Evolutionary conservation across 2,797 vertebrate genomes (phyloP), one percentile per base, ranked within the genome.

Genomic region (Argentina silus): DNA sequence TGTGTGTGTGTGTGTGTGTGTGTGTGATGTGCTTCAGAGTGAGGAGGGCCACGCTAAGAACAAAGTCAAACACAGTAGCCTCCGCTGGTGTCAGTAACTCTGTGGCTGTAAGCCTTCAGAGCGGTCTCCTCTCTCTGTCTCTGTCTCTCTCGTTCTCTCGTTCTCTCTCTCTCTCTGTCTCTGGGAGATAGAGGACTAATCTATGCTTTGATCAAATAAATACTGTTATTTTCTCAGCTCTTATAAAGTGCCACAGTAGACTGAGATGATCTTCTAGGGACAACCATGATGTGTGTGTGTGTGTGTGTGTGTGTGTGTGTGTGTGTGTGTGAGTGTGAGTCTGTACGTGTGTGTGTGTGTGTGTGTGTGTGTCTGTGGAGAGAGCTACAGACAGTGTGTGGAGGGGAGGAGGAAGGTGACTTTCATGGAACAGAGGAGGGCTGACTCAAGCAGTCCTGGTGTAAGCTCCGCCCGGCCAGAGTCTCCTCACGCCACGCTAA

Each of bases 361-460:
- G 27, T 36, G 27, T 36, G 27, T 36, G 27, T 36, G 27, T 36
- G 27, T 36, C 2, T 36, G 27, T 36, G 27, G 27, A 2, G 27
- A 2, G 27, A 2, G 27, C n/a, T n/a, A n/a, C n/a, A n/a, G n/a
- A n/a, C 65, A 53, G 69, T 42, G 73, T 60, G 69, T 66, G 59
- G 44, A 53, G 56, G 63, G 17, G 72, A 77, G 60, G 62, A 70
- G 69, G 81, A 90, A 92, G 87, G 90, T 94, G 93, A 92, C 90
- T 89, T 92, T 93, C 83, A 89, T 71, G 78, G 83, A 89, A 77
- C 76, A 86, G 87, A 42, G 67, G 80, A 87, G 82, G 89, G 89
- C 89, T 93, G 91, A 93, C 87, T 88, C 88, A 87, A 89, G 91
- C 88, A 90, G 82, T 83, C 79, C 73, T 72, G 64, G 73, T 36